phyloP scores from a whole-genome alignment of 1,140 invertebrate species.

The Chironomus striatipennis region DNA sequence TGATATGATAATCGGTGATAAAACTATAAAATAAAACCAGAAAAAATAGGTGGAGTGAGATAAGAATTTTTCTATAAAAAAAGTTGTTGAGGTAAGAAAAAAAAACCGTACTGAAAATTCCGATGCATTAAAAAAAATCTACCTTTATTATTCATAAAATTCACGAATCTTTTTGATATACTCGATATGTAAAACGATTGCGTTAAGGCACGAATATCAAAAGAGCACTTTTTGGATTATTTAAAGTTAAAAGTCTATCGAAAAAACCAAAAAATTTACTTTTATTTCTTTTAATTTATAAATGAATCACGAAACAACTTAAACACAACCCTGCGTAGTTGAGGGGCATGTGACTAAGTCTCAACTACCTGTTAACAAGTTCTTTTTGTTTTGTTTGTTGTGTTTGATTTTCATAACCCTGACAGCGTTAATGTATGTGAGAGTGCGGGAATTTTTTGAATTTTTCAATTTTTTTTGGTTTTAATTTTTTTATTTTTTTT shows the following conservation, averaged over 20 bases:
- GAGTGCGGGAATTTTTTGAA: neutral
- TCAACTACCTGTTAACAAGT: neutral
- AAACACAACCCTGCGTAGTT: neutral
- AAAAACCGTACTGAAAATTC: neutral
- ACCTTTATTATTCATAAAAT: neutral
- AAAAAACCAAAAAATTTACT: neutral
- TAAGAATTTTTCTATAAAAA: neutral
- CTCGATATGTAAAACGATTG: neutral
- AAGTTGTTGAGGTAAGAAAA: neutral
- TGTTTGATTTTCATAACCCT: neutral
- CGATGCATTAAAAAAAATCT: too few relatives aligned
- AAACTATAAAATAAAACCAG: neutral
- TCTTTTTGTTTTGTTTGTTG: too few relatives aligned
- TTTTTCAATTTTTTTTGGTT: neutral
- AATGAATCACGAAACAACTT: conserved; percentile 8
- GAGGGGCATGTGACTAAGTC: neutral
- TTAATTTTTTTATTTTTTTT: neutral
- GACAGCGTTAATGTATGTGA: neutral
- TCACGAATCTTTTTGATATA: neutral
- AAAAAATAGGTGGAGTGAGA: conserved; percentile 1
- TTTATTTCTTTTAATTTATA: neutral
- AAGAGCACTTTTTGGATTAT: neutral
- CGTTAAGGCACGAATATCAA: neutral
- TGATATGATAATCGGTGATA: neutral
- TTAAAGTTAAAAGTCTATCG: neutral